Evolutionary conservation across 1,140 invertebrate species (phyloP).

Genomic region (Leptonema lineaticorne): DNA sequence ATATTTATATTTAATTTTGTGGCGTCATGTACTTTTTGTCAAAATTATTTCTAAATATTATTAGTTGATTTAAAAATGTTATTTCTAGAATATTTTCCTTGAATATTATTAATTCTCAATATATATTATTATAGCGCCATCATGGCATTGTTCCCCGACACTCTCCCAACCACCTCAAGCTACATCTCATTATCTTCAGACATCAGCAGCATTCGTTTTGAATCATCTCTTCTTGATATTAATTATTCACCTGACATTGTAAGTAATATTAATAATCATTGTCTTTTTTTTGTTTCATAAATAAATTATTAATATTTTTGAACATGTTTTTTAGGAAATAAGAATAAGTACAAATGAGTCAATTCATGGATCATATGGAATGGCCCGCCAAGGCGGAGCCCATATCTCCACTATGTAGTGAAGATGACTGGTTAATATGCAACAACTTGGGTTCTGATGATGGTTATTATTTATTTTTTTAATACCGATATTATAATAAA

Average conservation of each 20-base stretch:
- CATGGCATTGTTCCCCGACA: constrained; percentile 36
- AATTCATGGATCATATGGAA: constrained; percentile 4
- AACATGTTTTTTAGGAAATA: constrained; percentile 21
- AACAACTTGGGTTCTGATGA: constrained; percentile 34
- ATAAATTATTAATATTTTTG: not conserved
- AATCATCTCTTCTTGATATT: not conserved
- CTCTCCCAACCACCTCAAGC: constrained; percentile 31
- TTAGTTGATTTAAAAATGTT: no score
- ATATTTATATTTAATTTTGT: no score
- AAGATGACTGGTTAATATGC: constrained; percentile 31
- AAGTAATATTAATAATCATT: not conserved
- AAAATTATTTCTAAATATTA: no score
- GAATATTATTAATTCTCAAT: no score
- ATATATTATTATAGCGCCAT: constrained; percentile 41
- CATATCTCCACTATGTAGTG: constrained; percentile 33
- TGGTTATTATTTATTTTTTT: constrained; percentile 13
- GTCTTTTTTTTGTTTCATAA: not conserved
- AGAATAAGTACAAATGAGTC: constrained; percentile 32
- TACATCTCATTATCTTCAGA: constrained; percentile 27
- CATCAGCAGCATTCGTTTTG: constrained; percentile 21
- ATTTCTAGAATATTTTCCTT: no score
- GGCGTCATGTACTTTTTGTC: no score
- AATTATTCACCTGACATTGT: not conserved
- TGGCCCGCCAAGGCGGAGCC: constrained; percentile 40
- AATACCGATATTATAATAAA: not conserved